Conservation (phyloP, 2,113 vertebrate genomes). For the Oreochromis niloticus region DNA sequence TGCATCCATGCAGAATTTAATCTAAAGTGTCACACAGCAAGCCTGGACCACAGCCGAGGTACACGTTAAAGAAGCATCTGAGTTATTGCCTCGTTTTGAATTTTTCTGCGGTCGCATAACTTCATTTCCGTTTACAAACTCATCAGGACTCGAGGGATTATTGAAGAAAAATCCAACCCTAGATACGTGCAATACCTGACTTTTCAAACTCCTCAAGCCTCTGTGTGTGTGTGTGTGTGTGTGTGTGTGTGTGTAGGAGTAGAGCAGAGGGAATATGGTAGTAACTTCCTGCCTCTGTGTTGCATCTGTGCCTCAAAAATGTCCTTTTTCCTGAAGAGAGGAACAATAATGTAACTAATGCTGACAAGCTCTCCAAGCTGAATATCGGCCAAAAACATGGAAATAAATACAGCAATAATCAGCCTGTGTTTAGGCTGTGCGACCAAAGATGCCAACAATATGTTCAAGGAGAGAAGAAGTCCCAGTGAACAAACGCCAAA, state of each 20-base stretch:
- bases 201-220: background rate
- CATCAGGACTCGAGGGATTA: constrained; percentile 14
- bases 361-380: constrained; percentile 7
- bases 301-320: background rate
- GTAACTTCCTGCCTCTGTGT: constrained; percentile 11
- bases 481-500: constrained; percentile 4
- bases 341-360: constrained; percentile 20
- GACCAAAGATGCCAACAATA: constrained; percentile 24
- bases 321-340: background rate
- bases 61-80: constrained; percentile 28
- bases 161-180: background rate
- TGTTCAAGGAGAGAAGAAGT: constrained; percentile 11
- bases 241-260: background rate
- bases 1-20: constrained; percentile 44
- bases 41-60: constrained; percentile 18
- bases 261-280: background rate
- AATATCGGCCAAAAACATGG: constrained; percentile 28
- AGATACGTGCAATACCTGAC: constrained; percentile 18
- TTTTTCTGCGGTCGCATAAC: background rate
- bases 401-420: constrained; percentile 35
- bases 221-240: background rate
- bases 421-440: constrained; percentile 15
- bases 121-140: constrained; percentile 31
- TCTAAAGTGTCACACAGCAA: constrained; percentile 48
- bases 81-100: background rate